Conservation (phyloP, 2,797 vertebrate genomes). For the Anguilla pacifica region DNA sequence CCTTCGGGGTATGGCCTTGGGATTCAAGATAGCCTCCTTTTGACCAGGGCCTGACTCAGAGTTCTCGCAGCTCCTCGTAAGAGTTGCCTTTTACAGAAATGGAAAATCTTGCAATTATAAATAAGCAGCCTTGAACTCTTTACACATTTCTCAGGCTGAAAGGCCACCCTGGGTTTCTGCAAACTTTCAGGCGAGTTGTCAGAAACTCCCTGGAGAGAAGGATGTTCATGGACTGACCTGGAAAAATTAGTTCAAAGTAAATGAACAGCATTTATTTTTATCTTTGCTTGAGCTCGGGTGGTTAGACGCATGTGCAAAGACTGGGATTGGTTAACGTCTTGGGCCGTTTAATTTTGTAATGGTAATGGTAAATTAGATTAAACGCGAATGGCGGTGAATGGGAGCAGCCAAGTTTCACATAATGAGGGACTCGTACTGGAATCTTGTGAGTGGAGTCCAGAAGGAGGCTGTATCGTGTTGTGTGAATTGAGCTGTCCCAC, state of each 20-base stretch:
- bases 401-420: background rate
- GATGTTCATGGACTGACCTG: background rate
- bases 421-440: background rate
- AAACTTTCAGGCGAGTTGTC: background rate
- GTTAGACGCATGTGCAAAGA: background rate
- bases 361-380: background rate
- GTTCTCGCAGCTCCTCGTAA: conserved; percentile 30
- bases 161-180: background rate
- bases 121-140: background rate
- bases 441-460: background rate
- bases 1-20: background rate
- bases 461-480: background rate
- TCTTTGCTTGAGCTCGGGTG: background rate
- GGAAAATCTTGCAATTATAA: background rate
- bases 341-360: background rate
- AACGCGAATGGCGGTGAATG: background rate
- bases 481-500: conserved; percentile 30
- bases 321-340: background rate
- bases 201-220: background rate
- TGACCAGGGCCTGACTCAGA: background rate
- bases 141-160: background rate
- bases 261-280: background rate
- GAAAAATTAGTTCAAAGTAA: conserved; percentile 6
- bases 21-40: background rate
- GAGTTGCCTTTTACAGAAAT: conserved; percentile 35